Base-by-base conservation (phyloP, 2,797 vertebrate genomes). In the Dermochelys coriacea region DNA sequence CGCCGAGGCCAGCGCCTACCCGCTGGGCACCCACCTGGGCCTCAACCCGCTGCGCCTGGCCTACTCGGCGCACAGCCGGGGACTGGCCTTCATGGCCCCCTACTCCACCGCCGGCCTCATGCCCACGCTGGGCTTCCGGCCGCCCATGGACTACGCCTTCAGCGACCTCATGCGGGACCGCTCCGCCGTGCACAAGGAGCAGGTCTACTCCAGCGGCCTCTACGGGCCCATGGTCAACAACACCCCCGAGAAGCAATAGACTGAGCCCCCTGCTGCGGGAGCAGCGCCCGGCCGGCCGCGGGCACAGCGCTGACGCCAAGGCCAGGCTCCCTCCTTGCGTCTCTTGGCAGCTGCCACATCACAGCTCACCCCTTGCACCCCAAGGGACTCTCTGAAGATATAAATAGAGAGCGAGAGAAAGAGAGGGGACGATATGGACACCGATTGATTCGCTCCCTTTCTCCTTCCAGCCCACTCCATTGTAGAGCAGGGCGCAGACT, bases 101-200 rank as follows among this genome's bases (percentile, higher is more conserved):
- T 99, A 99, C 98, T 99, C 99, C 95, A 99, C 99, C 93, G 98
- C 99, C 5, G 99, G 99, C 51, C 98, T 99, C 85, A 99, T 99
- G 99, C 99, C 99, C 97, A 99, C 99, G 1, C 98, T 99, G 74
- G 99, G 99, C 96, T 99, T 99, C 98, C 98, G 99, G 91, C 99
- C 99, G 34, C 99, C 99, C 89, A 98, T 99, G 99, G 99, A 99
- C 99, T 99, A 99, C 82, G 99, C 99, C 90, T 99, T 99, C 97
- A 99, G 99, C 98, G 99, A 99, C 98, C 99, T 99, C 96, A 99
- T 99, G 98, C 98, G 99, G 94, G 99, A 99, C 98, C 98, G 99
- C 98, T 99, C 99, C 0, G 98, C 99, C 94, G 98, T 99, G 88
- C 99, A 99, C 98, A 99, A 99, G 98, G 99, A 99, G 97, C 99